Percentiles rank a stretch among this genome's conserved stretches.
These are phyloP conservation scores for Oikopleura dioica DNA, from an alignment of 23 tunicate species.

Conservation along the genomic window DNA sequence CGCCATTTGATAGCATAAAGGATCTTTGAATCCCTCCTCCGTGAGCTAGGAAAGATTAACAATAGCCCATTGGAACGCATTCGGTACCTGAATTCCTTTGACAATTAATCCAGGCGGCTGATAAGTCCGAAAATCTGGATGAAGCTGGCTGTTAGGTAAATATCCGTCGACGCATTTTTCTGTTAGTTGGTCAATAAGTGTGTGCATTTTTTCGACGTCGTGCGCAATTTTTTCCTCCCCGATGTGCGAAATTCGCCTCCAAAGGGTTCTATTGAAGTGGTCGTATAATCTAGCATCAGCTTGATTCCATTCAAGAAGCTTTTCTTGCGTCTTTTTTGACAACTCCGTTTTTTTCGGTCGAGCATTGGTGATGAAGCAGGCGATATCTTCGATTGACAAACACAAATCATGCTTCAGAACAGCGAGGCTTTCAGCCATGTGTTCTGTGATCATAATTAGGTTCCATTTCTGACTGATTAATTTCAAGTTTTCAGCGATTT, in stretches of 20 bases:
- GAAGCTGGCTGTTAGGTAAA: neutral
- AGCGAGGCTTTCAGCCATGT: neutral
- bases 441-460: neutral
- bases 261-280: neutral
- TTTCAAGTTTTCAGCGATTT: neutral
- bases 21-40: neutral
- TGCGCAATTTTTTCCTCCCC: neutral
- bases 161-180: neutral
- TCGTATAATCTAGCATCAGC: neutral
- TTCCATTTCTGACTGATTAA: neutral
- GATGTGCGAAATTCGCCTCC: neutral
- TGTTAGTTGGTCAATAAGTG: neutral
- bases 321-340: neutral
- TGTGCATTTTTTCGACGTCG: neutral
- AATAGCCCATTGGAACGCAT: neutral
- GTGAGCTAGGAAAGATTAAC: neutral
- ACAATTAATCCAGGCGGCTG: neutral
- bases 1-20: neutral
- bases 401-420: neutral
- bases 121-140: neutral
- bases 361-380: neutral
- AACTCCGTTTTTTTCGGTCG: neutral
- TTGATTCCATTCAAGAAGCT: neutral
- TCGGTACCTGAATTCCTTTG: neutral
- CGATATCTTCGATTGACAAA: neutral